Conservation (phyloP, 1,140 invertebrate species). For the Drosophila truncata region DNA sequence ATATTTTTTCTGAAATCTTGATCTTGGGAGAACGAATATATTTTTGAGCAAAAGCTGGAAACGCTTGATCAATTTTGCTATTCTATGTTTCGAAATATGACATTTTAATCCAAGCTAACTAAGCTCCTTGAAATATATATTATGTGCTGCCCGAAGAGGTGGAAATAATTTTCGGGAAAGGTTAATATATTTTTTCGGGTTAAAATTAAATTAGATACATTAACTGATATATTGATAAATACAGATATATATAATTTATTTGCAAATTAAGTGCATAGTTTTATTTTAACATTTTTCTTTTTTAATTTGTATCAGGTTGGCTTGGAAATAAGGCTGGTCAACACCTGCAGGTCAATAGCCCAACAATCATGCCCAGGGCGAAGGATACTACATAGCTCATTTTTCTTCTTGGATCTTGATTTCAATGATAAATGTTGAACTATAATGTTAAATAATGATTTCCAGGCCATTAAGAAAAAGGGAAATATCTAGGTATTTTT, state of each 20-base stretch:
- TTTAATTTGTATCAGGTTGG: neutral
- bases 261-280: neutral
- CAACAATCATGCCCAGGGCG: conserved; percentile 34
- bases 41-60: neutral
- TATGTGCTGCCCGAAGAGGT: too few relatives aligned
- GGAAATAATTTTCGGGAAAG: neutral
- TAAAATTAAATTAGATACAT: neutral
- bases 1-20: conserved; percentile 3
- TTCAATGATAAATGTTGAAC: neutral
- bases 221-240: neutral
- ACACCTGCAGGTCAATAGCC: conserved; percentile 38
- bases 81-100: neutral
- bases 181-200: neutral
- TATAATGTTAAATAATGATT: too few relatives aligned
- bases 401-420: neutral
- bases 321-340: neutral
- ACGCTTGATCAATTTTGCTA: too few relatives aligned
- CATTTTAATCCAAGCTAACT: neutral
- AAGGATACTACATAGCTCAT: conserved; percentile 55
- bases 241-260: neutral
- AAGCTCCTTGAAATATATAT: neutral
- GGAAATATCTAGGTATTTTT: too few relatives aligned
- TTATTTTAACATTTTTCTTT: neutral
- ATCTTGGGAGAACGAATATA: neutral
- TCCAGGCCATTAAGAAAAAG: too few relatives aligned